Evolutionary conservation across 1,140 invertebrate species (phyloP).

Genomic region (Camponotus vicinus): DNA sequence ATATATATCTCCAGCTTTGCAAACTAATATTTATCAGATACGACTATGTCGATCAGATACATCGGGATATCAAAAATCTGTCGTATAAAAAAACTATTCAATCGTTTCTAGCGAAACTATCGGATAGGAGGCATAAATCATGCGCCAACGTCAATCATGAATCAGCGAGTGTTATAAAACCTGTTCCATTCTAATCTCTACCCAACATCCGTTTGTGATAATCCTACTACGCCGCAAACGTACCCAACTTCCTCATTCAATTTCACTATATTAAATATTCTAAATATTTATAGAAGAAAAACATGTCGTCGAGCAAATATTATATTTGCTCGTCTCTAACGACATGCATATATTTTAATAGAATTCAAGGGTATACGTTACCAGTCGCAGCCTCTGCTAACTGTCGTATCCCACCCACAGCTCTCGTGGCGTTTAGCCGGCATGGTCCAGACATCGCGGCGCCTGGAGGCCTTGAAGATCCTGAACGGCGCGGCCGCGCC

Average conservation of each 20-base stretch:
- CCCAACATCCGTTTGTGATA: constrained; percentile 20
- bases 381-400: constrained; percentile 1
- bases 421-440: constrained; percentile 80
- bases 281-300: neutral
- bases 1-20: neutral
- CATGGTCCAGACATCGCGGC: constrained; percentile 77
- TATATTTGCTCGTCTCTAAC: neutral
- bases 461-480: constrained; percentile 75
- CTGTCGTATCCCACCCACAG: constrained; percentile 51
- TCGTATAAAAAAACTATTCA: constrained; percentile 8
- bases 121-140: neutral
- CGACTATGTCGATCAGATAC: neutral
- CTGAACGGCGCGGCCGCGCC: constrained; percentile 73
- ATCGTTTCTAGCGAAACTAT: constrained; percentile 5
- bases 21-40: neutral
- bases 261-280: constrained; percentile 8
- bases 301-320: neutral
- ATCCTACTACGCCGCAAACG: neutral
- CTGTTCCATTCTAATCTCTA: constrained; percentile 13
- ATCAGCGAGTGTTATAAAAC: constrained; percentile 12
- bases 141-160: constrained; percentile 29
- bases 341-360: constrained; percentile 2
- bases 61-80: neutral
- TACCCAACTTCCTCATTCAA: neutral
- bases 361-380: constrained; percentile 14